Percentiles rank a stretch among this genome's conserved stretches.
Evolutionary conservation across 2,113 vertebrate genomes (phyloP).

Genomic region (Petaurus breviceps): DNA sequence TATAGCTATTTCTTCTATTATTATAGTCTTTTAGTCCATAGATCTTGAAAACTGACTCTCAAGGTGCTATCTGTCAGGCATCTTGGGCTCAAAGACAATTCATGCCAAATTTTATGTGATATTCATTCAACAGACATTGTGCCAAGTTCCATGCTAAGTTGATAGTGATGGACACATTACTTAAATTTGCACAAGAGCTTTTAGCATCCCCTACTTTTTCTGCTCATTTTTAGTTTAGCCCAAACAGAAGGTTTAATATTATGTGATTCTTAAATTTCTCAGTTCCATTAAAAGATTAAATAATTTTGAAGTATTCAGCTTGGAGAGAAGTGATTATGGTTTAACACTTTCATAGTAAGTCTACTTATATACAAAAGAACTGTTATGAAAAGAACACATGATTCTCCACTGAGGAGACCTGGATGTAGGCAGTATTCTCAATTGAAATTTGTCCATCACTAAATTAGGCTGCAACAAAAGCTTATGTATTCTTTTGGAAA

Average conservation of each 20-base stretch:
- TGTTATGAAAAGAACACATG: background rate
- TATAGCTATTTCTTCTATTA: background rate
- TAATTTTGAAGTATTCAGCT: background rate
- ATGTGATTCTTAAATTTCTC: no score
- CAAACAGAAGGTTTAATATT: background rate
- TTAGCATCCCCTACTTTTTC: conserved; percentile 10
- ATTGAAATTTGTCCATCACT: background rate
- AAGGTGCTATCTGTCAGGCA: conserved; percentile 10
- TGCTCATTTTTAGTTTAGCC: background rate
- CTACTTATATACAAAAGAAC: conserved; percentile 7
- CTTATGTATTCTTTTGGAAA: conserved; percentile 6
- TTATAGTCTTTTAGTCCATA: background rate
- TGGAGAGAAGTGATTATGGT: background rate
- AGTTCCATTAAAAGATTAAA: background rate
- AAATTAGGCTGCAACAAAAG: background rate
- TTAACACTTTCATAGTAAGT: conserved; percentile 13
- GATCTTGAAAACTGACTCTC: conserved; percentile 9
- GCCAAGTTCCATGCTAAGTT: background rate
- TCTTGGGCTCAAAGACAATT: background rate
- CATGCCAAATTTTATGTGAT: background rate
- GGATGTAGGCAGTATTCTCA: conserved; percentile 17
- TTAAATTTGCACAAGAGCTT: conserved; percentile 16
- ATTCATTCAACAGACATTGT: background rate
- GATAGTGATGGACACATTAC: conserved; percentile 35
- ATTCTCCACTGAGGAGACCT: conserved; percentile 23